Base-by-base conservation (phyloP, 2,888 invertebrate species). In the Iphiclides podalirius region DNA sequence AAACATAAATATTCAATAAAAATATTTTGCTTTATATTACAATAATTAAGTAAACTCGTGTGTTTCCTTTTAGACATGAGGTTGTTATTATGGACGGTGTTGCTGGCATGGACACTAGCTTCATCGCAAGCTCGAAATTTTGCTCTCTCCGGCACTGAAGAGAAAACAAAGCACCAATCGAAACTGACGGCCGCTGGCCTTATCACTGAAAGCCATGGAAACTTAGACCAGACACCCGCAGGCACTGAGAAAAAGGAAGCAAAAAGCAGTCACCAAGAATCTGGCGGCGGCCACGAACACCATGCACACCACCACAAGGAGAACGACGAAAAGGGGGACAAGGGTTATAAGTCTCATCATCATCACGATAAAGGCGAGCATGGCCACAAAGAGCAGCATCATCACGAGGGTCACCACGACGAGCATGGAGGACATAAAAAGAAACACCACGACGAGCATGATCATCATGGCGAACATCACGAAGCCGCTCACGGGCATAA, bases 381-480 rank as follows among this genome's bases (percentile, higher is more conserved):
- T 64, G 94, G 95, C 9, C 90, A 93, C 48, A 93, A 95, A 66
- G 95, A 93, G 17, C 94, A 94, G 66, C 93, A 95, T 63, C 93
- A 94, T 64, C 93, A 95, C 65, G 92, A 92, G 52, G 94, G 94
- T 7, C 93, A 94, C 66, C 93, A 94, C 75, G 92, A 91, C 52
- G 94, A 95, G 64, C 92, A 94, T 65, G 94, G 93, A 9, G 94
- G 94, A 0, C 94, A 95, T 75, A 94, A 95, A 75, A 95, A 95
- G 72, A 92, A 94, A 47, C 93, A 94, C 63, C 94, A 94, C 72
- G 94, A 94, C 61, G 94, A 94, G 70, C 92, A 92, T 54, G 93
- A 93, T 20, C 92, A 94, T 62, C 91, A 94, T 66, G 93, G 93
- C 0, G 93, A 94, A 55, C 95, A 95, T 66, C 94, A 95, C 66